Conservation (phyloP, 2,797 vertebrate genomes). For the Anniella stebbinsi region DNA sequence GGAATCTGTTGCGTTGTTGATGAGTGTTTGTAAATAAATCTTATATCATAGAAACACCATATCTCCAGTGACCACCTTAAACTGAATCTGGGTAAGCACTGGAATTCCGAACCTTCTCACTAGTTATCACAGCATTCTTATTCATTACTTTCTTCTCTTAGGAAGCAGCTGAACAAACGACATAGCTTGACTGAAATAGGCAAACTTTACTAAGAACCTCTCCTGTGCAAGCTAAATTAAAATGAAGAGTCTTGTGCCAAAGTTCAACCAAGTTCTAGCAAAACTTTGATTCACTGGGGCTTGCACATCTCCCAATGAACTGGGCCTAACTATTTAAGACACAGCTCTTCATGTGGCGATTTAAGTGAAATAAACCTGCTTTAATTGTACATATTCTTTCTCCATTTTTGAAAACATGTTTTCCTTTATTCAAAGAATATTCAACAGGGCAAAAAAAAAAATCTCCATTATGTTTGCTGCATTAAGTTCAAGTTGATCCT, state of each 20-base stretch:
- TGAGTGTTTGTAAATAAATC: too few relatives aligned
- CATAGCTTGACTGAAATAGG: neutral
- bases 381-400: neutral
- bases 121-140: neutral
- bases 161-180: neutral
- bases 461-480: neutral
- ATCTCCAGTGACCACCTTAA: too few relatives aligned
- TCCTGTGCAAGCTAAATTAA: neutral
- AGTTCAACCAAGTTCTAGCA: neutral
- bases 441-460: neutral
- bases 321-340: neutral
- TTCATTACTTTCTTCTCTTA: neutral
- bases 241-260: neutral
- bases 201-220: neutral
- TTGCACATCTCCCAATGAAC: neutral
- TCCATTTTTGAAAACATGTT: neutral
- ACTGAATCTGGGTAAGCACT: too few relatives aligned
- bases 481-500: neutral
- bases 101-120: too few relatives aligned
- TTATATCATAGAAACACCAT: too few relatives aligned
- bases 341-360: neutral
- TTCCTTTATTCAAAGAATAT: neutral
- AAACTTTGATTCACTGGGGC: neutral
- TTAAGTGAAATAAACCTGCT: neutral
- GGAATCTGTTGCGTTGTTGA: too few relatives aligned